Conservation (phyloP, 1,140 invertebrate genomes). For the Cherax quadricarinatus region DNA sequence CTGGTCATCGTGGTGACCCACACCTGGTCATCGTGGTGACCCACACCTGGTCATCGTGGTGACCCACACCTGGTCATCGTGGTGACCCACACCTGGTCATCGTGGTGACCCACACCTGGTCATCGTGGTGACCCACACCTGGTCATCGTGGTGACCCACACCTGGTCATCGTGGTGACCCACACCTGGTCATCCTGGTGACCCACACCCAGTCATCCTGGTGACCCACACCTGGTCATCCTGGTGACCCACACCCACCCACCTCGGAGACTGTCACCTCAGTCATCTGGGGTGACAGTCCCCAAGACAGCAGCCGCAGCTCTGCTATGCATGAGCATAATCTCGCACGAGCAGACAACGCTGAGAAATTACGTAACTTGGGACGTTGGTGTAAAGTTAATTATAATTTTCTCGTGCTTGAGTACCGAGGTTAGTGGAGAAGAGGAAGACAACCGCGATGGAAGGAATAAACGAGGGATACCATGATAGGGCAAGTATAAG, state of each 20-base stretch:
- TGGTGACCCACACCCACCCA: neutral
- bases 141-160: too few relatives aligned
- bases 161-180: too few relatives aligned
- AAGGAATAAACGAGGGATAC: too few relatives aligned
- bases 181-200: too few relatives aligned
- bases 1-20: neutral
- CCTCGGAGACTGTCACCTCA: too few relatives aligned
- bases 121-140: too few relatives aligned
- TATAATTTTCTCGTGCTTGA: slow-evolving; percentile 9
- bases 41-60: neutral
- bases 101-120: too few relatives aligned
- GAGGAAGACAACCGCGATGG: neutral
- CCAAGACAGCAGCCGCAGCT: neutral
- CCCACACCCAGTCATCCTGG: too few relatives aligned
- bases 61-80: too few relatives aligned
- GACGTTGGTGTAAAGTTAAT: slow-evolving; percentile 37
- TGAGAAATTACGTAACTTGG: slow-evolving; percentile 15
- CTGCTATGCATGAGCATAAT: slow-evolving; percentile 26
- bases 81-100: too few relatives aligned
- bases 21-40: neutral
- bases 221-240: too few relatives aligned
- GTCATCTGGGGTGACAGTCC: too few relatives aligned
- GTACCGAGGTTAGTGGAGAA: neutral
- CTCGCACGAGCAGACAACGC: neutral
- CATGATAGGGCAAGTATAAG: neutral